Evolutionary conservation across 2,888 invertebrate species (phyloP), one percentile per base, ranked within the genome.

Genomic region (Macaria liturata): DNA sequence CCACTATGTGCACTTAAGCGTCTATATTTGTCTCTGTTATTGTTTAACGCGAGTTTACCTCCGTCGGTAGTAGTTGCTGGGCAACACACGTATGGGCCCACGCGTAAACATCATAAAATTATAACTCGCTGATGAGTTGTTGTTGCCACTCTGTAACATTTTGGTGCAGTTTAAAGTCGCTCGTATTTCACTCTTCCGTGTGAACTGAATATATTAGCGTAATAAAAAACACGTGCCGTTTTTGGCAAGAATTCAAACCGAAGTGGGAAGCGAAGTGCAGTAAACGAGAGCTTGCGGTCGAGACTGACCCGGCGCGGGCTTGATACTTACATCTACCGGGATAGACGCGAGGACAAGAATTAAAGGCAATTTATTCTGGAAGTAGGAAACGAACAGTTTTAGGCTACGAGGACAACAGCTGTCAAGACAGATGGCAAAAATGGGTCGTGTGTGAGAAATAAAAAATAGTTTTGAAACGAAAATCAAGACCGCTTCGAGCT

Each of bases 211-310:
- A 53, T 59, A 74, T 76, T 72, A 66, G 72, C 68, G 67, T 67
- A 59, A 59, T 59, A 70, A 70, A 81, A 78, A 78, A 76, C 78
- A 80, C 72, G 74, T 76, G 81, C 66, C 74, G 69, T 61, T 76
- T 81, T 79, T 87, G 88, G 88, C 88, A 82, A 70, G 65, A 69
- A 71, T 76, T 85, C 86, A 86, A 84, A 73, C 74, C 65, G 74
- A 71, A 74, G 70, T 72, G 72, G 74, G 61, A 59, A 70, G 55
- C 42, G 46, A 53, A 57, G 49, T 46, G 48, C 48, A 52, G 47
- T 57, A 58, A 46, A 53, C 44, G 47, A 32, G 51, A 37, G 51
- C 20, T 9, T 46, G 44, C 37, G 45, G 6, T 6, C 5, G 9
- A 40, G 37, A 51, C 20, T 32, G 8, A 44, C 43, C 34, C 31